phyloP scores from a whole-genome alignment of 2,797 vertebrate genomes.

The Ptychadena robeensis region DNA sequence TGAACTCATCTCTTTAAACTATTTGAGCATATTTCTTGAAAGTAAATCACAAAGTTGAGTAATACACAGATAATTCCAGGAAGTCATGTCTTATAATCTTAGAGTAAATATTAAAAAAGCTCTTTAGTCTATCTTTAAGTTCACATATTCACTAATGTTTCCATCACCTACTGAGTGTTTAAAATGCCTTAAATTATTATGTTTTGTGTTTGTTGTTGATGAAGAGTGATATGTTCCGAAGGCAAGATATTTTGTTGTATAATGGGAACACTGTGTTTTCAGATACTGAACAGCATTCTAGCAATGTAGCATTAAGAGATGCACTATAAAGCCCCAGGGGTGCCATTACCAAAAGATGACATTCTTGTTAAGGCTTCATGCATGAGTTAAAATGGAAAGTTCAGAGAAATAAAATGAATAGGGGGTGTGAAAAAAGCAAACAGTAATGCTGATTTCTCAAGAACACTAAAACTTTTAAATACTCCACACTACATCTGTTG shows the following conservation, averaged over 20 bases:
- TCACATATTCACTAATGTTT: conserved; percentile 20
- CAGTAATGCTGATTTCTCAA: conserved; percentile 23
- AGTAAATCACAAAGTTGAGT: conserved; percentile 3
- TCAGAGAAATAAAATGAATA: conserved; percentile 45
- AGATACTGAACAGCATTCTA: conserved; percentile 37
- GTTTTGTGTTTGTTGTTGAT: conserved; percentile 40
- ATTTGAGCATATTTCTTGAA: background rate
- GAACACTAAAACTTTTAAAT: background rate
- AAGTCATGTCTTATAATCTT: background rate
- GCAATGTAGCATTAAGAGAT: conserved; percentile 50
- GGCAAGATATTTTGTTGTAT: conserved; percentile 40
- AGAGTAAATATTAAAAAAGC: conserved; percentile 18
- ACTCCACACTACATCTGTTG: background rate
- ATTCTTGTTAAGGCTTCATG: conserved; percentile 58
- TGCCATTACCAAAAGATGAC: conserved; percentile 53
- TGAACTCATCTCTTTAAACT: conserved; percentile 7
- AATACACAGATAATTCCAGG: background rate
- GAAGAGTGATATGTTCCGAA: conserved; percentile 33
- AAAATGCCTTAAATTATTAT: conserved; percentile 42
- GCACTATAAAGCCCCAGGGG: conserved; percentile 50
- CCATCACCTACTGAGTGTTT: conserved; percentile 15
- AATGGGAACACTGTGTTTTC: conserved; percentile 38
- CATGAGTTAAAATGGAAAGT: conserved; percentile 34
- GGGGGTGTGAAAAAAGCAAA: conserved; percentile 9
- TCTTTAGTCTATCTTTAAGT: background rate